Evolutionary conservation across 2,113 vertebrate genomes (phyloP), one percentile per base, ranked within the genome.

Genomic region (Balaeniceps rex): DNA sequence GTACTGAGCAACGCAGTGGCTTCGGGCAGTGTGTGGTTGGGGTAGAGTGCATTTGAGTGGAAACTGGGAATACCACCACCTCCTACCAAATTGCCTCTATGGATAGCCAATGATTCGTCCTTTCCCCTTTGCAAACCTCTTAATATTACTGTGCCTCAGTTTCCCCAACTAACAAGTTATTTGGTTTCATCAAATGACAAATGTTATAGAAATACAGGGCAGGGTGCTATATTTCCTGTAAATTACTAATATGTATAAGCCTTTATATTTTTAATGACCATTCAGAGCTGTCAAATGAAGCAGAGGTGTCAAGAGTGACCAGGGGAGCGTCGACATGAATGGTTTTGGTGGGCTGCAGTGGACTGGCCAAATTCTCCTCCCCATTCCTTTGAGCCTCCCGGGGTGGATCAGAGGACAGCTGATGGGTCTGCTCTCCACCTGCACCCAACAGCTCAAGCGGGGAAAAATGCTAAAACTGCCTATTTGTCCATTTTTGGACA

Each of bases 1-100:
- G 42, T 0, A 7, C 23, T 11, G 64, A 86, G 38, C 4, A 21
- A 47, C 1, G 6, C 1, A 0, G 34, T 31, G 54, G 36, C 6
- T 79, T 57, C 23, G 75, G 71, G 64, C 28, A 31, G 18, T 0
- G 4, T 16, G 46, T 8, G 16, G 5, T 38, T 80, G n/a, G 16
- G 8, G 13, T 19, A 16, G 7, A 40, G 9, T 6, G 7, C 6
- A 6, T 74, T 19, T 38, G 36, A 54, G 14, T 57, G 34, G 16
- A 52, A 89, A 57, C 2, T 11, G 54, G 63, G 26, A 60, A 44
- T 47, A 18, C 34, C 49, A 34, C n/a, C 17, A 86, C 6, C 11
- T 69, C 36, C 29, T 28, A 34, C 21, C 22, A 51, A 51, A 70
- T 38, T 63, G 4, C 17, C 11, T 14, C 13, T 70, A 3, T 13